These are phyloP conservation scores for Clarias magur DNA, from an alignment of 2,113 vertebrate genomes.

Conservation along the genomic window DNA sequence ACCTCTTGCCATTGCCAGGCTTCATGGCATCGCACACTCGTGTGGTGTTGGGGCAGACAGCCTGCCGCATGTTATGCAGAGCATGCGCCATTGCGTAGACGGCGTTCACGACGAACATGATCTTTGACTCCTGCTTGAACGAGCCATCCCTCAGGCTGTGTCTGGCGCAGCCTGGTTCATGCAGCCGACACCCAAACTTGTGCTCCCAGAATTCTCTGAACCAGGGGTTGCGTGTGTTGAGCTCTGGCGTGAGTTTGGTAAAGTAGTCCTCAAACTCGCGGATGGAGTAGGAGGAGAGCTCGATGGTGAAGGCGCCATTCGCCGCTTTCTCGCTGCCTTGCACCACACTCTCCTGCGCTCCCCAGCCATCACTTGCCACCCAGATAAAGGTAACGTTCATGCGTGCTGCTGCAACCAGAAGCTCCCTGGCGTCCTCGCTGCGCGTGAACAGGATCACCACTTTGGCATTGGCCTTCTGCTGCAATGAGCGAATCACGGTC, in stretches of 20 bases:
- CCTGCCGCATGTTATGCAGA: constrained; percentile 90
- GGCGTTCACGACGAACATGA: constrained; percentile 94
- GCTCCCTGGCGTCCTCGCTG: constrained; percentile 90
- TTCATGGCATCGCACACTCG: constrained; percentile 88
- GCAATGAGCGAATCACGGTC: constrained; percentile 85
- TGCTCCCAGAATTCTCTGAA: constrained; percentile 98
- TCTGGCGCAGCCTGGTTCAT: constrained; percentile 79
- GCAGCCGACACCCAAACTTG: constrained; percentile 88
- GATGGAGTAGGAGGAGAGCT: constrained; percentile 90
- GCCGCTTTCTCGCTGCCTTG: constrained; percentile 88
- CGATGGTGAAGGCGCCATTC: constrained; percentile 92
- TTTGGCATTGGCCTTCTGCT: constrained; percentile 92
- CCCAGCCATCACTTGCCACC: constrained; percentile 98
- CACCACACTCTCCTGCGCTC: constrained; percentile 93
- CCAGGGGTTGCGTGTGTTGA: constrained; percentile 95
- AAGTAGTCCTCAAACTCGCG: constrained; percentile 89
- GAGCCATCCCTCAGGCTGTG: constrained; percentile 80
- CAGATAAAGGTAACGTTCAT: constrained; percentile 91
- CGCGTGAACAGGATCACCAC: constrained; percentile 94
- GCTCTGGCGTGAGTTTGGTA: constrained; percentile 83
- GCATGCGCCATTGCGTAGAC: constrained; percentile 95
- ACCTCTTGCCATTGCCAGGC: constrained; percentile 87
- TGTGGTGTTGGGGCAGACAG: constrained; percentile 87
- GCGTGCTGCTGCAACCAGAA: constrained; percentile 86
- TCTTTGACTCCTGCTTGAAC: constrained; percentile 96